Conservation (phyloP, 64 coral and sea anemone species). For the Pachyseris speciosa region DNA sequence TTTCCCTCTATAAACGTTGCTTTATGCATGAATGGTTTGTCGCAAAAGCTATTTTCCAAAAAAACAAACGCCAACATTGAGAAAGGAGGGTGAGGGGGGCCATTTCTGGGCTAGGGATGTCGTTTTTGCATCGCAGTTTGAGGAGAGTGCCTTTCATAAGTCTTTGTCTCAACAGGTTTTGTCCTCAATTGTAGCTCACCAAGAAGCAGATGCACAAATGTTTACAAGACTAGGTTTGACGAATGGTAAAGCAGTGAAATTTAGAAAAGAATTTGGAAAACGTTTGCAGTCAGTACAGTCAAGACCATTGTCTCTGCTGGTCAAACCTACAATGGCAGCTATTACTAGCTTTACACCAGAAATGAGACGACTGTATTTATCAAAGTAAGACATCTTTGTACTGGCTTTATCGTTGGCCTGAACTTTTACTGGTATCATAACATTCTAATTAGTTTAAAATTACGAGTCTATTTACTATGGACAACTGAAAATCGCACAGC, state of each 20-base stretch:
- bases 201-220: conserved; percentile 32
- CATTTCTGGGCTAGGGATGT: no score
- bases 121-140: no score
- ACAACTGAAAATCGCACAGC: background rate
- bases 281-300: background rate
- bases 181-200: no score
- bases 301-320: background rate
- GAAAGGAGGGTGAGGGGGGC: no score
- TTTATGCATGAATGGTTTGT: no score
- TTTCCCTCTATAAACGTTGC: no score
- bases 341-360: conserved; percentile 35
- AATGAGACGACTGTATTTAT: conserved; percentile 36
- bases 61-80: no score
- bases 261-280: conserved; percentile 42
- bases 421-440: conserved; percentile 22
- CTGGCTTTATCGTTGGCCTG: conserved; percentile 5
- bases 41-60: no score
- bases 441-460: background rate
- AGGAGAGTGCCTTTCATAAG: no score
- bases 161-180: no score
- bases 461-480: background rate
- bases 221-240: conserved; percentile 23
- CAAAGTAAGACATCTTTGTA: conserved; percentile 60
- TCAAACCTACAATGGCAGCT: conserved; percentile 63
- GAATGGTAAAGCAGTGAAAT: conserved; percentile 55